Evolutionary conservation across 1,140 invertebrate species (phyloP), one percentile per base, ranked within the genome.

Genomic region (Hyles euphorbiae): DNA sequence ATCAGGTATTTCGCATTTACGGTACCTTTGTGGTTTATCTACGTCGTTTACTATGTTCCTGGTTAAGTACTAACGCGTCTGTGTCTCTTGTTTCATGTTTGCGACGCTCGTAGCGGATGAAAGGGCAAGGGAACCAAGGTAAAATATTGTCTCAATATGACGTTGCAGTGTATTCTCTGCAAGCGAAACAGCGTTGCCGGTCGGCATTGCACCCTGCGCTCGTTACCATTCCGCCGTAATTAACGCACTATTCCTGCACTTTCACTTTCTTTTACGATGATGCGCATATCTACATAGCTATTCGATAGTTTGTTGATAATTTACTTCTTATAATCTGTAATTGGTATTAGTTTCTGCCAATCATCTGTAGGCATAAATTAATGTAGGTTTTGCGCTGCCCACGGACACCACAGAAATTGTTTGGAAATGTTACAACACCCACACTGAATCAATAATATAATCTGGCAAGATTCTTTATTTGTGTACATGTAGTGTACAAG

Each of bases 71-170:
- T 66, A 58, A 63, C 62, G 51, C 64, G 60, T 54, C 72, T 70
- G 66, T 74, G 63, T 83, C 72, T 79, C 81, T 88, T 89, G 82
- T 91, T 91, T 88, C 89, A 91, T 91, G 87, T 89, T 67, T 68
- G 63, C 83, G 70, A 68, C 68, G 44, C 63, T 66, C 90, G 82
- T 91, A 96, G 95, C 95, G 94, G 93, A 95, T 95, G 94, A 96
- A 95, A 95, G 95, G 95, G 93, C 94, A 95, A 93, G 93, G 94
- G 91, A 95, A 94, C 89, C 92, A 93, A 93, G 93, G 93, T 93
- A 92, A 90, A 43, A 90, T 81, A 83, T 70, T 52, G 56, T 73
- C 71, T 67, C 70, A 68, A 78, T 86, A 74, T 87, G 83, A 88
- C 83, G 86, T 88, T 84, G 83, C 86, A 86, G 76, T 81, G 79